These are phyloP conservation scores for Trochalopteron elliotii DNA, from an alignment of 2,113 vertebrate genomes.

Conservation along the genomic window DNA sequence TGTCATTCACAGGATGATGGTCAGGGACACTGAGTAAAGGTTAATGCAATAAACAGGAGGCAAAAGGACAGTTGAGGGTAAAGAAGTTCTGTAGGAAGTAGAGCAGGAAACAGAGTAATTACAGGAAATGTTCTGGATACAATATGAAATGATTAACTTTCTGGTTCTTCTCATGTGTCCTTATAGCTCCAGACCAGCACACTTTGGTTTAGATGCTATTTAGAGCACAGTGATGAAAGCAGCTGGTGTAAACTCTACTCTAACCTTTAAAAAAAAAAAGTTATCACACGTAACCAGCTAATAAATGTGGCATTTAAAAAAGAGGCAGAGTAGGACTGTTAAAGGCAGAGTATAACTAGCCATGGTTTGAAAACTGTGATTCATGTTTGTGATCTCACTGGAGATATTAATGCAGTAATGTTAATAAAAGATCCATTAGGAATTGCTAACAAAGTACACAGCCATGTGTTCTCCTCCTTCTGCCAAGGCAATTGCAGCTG, in stretches of 20 bases:
- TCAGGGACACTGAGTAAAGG: neutral
- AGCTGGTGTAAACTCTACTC: neutral
- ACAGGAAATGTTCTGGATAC: conserved; percentile 7
- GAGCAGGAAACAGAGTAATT: conserved; percentile 9
- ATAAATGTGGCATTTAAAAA: neutral
- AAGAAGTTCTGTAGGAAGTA: neutral
- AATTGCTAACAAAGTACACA: neutral
- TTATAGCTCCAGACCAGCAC: neutral
- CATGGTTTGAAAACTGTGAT: neutral
- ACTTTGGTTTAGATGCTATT: neutral
- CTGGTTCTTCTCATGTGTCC: neutral
- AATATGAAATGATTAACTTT: neutral
- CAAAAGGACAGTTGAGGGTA: neutral
- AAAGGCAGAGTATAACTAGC: neutral
- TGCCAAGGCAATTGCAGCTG: neutral
- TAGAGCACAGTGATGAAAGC: neutral
- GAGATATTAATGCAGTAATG: neutral
- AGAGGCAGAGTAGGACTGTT: neutral
- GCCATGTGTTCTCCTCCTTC: neutral
- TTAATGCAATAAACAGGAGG: neutral
- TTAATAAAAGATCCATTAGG: neutral
- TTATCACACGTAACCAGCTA: neutral
- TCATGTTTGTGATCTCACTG: neutral
- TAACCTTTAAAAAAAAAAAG: conserved; percentile 10
- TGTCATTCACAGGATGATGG: neutral